Conservation (phyloP, 2,113 vertebrate species). For the Pseudolaguvia tuberculata region DNA sequence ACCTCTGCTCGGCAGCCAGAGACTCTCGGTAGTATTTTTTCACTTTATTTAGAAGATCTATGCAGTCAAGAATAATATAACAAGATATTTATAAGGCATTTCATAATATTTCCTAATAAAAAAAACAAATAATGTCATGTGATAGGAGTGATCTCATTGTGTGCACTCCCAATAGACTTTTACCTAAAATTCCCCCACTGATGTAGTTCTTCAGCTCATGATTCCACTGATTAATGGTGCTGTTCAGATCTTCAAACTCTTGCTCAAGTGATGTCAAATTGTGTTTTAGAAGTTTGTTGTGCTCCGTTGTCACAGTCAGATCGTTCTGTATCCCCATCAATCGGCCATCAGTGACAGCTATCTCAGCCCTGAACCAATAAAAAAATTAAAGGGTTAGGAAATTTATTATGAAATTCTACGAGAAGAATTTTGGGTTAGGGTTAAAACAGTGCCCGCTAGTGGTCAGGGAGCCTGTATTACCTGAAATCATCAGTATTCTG, state of each 20-base stretch:
- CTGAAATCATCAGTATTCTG: constrained; percentile 70
- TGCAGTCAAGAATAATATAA: background rate
- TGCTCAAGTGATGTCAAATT: constrained; percentile 49
- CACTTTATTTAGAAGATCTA: constrained; percentile 75
- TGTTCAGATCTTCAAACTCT: constrained; percentile 66
- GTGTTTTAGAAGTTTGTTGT: constrained; percentile 50
- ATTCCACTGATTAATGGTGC: constrained; percentile 55
- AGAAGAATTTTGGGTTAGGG: too few species aligned
- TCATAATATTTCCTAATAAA: background rate
- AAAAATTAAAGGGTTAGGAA: background rate
- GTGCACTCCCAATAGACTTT: background rate
- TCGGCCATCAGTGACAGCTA: constrained; percentile 59
- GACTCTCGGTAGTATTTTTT: constrained; percentile 64
- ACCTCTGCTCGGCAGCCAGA: constrained; percentile 53
- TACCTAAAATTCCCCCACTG: constrained; percentile 67
- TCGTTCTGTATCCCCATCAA: constrained; percentile 58
- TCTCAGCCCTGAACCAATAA: constrained; percentile 59
- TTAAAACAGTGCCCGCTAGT: background rate
- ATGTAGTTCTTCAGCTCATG: constrained; percentile 59
- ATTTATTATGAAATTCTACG: background rate
- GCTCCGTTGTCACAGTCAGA: constrained; percentile 48
- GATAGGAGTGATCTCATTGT: background rate
- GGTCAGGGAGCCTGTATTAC: constrained; percentile 44
- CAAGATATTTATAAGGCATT: background rate
- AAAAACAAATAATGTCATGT: background rate